Conservation (phyloP, 2,888 invertebrate species). For the Alcis repandata region DNA sequence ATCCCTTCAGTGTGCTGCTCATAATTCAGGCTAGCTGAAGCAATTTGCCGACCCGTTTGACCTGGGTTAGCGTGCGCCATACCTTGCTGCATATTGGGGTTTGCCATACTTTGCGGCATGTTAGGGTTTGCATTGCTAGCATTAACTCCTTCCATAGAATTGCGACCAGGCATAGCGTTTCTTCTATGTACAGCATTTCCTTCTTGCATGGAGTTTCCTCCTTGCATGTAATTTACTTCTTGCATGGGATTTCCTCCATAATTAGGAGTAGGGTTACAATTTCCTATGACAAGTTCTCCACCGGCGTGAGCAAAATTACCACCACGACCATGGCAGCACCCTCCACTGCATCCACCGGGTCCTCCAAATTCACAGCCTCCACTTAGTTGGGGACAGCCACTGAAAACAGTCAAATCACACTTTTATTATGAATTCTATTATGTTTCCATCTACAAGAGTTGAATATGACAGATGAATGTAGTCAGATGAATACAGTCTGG, state of each 20-base stretch:
- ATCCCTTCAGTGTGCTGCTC: constrained; percentile 70
- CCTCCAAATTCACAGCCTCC: constrained; percentile 51
- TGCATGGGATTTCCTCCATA: constrained; percentile 18
- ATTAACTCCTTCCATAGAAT: constrained; percentile 12
- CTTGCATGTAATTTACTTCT: constrained; percentile 17
- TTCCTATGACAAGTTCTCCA: constrained; percentile 60
- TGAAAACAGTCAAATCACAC: constrained; percentile 58
- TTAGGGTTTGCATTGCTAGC: constrained; percentile 24
- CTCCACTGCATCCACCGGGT: constrained; percentile 47
- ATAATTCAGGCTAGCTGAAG: constrained; percentile 46
- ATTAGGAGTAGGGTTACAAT: constrained; percentile 60
- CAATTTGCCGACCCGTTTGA: constrained; percentile 47
- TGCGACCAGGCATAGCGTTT: constrained; percentile 15
- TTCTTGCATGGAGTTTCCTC: constrained; percentile 17
- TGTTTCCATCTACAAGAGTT: too few species aligned
- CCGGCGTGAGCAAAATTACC: constrained; percentile 4
- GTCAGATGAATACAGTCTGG: too few species aligned
- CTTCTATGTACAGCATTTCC: constrained; percentile 15
- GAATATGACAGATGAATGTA: not conserved
- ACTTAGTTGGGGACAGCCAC: constrained; percentile 67
- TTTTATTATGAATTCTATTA: too few species aligned
- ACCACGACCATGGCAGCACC: constrained; percentile 54
- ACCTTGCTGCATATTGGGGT: constrained; percentile 46
- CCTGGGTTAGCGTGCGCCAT: constrained; percentile 6
- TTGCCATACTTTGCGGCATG: not conserved